A percentile compares a stretch with the other conserved stretches of the same genome.
Evolutionary conservation across 1,140 invertebrate species (phyloP).

Genomic region (Whitmania pigra): DNA sequence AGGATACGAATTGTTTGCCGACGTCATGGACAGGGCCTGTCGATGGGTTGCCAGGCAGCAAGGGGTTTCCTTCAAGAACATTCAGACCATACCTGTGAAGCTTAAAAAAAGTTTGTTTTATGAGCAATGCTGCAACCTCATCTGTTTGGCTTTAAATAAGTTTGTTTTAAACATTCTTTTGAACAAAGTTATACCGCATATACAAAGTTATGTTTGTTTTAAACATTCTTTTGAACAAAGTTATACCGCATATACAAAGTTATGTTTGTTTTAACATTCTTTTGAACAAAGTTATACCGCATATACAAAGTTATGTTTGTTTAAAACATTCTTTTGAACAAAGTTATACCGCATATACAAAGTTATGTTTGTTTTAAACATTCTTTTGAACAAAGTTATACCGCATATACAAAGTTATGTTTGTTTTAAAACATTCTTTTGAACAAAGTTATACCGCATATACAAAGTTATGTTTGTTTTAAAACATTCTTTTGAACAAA

Average conservation of each 20-base stretch:
- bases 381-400: background rate
- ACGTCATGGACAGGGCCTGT: constrained; percentile 22
- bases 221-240: background rate
- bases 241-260: too few species aligned
- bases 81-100: constrained; percentile 23
- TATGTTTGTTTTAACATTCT: background rate
- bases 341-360: too few species aligned
- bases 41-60: constrained; percentile 24
- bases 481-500: background rate
- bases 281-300: background rate
- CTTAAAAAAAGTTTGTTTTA: constrained; percentile 20
- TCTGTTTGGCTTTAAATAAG: background rate
- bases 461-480: too few species aligned
- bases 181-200: background rate
- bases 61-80: constrained; percentile 23
- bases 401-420: too few species aligned
- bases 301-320: too few species aligned
- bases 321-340: background rate
- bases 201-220: background rate
- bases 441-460: background rate
- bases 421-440: background rate
- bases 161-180: background rate
- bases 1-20: constrained; percentile 20
- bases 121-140: background rate
- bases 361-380: background rate